Percentiles rank a stretch among this genome's conserved stretches.
These are phyloP conservation scores for Aurelia coerulea DNA, from an alignment of 30 jellyfish, hydroid and myxozoan genomes.

Conservation along the genomic window DNA sequence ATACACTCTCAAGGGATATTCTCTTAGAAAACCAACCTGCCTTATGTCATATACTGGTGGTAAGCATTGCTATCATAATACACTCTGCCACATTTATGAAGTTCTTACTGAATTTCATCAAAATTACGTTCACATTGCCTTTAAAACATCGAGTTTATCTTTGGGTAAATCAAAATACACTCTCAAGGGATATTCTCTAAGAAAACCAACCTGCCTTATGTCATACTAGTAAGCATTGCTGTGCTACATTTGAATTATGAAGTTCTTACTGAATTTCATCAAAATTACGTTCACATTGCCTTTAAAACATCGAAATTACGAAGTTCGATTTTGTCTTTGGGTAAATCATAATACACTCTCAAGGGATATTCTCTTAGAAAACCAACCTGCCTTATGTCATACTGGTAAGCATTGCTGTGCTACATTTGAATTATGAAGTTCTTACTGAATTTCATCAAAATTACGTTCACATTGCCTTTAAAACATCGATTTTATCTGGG, in stretches of 20 bases:
- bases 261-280: no score
- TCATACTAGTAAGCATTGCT: conserved; percentile 69
- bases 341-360: conserved; percentile 79
- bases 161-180: conserved; percentile 89
- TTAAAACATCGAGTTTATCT: neutral
- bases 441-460: no score
- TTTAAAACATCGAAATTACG: no score
- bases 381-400: conserved; percentile 15
- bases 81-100: conserved; percentile 68
- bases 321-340: conserved; percentile 44
- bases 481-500: conserved; percentile 41
- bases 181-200: conserved; percentile 51
- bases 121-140: no score
- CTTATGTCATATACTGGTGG: conserved; percentile 41
- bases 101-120: no score
- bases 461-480: no score
- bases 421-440: no score
- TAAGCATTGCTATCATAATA: conserved; percentile 66
- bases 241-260: conserved; percentile 45
- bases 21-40: conserved; percentile 49
- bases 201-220: conserved; percentile 43
- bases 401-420: no score
- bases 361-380: conserved; percentile 31
- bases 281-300: no score
- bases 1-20: conserved; percentile 54